Evolutionary conservation across 1,140 invertebrate genomes (phyloP).

Genomic region (Procambarus virginalis): DNA sequence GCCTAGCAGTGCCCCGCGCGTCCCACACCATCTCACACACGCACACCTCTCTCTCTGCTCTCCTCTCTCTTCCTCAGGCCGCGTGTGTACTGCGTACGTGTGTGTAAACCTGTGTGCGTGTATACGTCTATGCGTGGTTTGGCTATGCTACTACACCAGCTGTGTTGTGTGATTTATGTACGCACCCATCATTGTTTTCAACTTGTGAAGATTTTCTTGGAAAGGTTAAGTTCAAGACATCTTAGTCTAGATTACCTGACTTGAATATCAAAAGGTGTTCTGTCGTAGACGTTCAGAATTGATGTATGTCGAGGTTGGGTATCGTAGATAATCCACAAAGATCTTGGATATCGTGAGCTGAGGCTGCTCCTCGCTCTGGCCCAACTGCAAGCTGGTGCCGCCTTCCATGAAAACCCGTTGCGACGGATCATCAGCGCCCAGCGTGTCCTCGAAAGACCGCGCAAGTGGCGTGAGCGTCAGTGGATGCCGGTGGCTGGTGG

Average conservation of each 20-base stretch:
- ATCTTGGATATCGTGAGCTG: slow-evolving; percentile 33
- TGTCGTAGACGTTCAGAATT: slow-evolving; percentile 21
- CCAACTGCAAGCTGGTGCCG: slow-evolving; percentile 12
- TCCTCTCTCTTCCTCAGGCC: slow-evolving; percentile 53
- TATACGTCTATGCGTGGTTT: slow-evolving; percentile 37
- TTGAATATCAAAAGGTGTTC: slow-evolving; percentile 42
- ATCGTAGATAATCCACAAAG: slow-evolving; percentile 13
- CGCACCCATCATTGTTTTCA: slow-evolving; percentile 56
- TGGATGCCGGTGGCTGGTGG: slow-evolving; percentile 31
- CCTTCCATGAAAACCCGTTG: slow-evolving; percentile 19
- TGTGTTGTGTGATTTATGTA: slow-evolving; percentile 60
- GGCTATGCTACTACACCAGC: slow-evolving; percentile 61
- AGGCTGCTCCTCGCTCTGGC: slow-evolving; percentile 41
- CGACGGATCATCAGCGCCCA: slow-evolving; percentile 6
- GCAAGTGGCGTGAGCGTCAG: slow-evolving; percentile 13
- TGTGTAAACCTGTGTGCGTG: slow-evolving; percentile 34
- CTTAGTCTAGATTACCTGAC: slow-evolving; percentile 24
- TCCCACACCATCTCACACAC: slow-evolving; percentile 56
- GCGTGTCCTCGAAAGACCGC: slow-evolving; percentile 9
- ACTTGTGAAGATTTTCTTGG: slow-evolving; percentile 50
- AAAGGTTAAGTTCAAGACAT: slow-evolving; percentile 29
- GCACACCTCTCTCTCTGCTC: slow-evolving; percentile 57
- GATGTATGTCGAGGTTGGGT: slow-evolving; percentile 33
- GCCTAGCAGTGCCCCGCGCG: slow-evolving; percentile 55
- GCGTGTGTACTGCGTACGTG: slow-evolving; percentile 35